Base-by-base conservation (phyloP, 2,888 invertebrate genomes). In the Phymatocera aterrima region DNA sequence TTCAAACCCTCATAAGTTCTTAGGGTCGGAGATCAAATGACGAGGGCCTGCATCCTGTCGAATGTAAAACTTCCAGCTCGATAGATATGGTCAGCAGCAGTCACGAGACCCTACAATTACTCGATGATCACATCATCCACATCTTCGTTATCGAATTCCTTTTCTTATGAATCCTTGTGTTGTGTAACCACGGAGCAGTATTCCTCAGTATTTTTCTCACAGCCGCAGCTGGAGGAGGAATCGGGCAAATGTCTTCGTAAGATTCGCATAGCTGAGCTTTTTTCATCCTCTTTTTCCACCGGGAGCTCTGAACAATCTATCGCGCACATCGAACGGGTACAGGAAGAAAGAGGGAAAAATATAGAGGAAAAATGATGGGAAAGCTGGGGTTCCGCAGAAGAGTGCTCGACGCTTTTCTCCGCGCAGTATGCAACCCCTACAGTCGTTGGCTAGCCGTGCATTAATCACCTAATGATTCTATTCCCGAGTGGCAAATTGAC, bases 401-500 rank as follows among this genome's bases (percentile, higher is more conserved):
- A 46, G 68, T 21, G 40, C 43, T 68, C 18, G 34, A 34, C 37
- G 6, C 18, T 18, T 64, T 64, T 64, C 64, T 64, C 21, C 64
- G 34, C 37, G 51, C 79, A 78, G 78, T 81, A n/a, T 68, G 28
- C 68, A 72, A 21, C 72, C 72, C 72, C 72, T n/a, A 51, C n/a
- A n/a, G n/a, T n/a, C 28, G 10, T n/a, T 57, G 54, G 51, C 72
- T 51, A 34, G 75, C 46, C 57, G 40, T 57, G 60, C 75, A 79
- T 46, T 78, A 79, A 80, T 86, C 86, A 87, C 85, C 87, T 89
- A 90, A 88, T 88, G 88, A 88, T 88, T 88, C 86, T 72, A n/a
- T 83, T 88, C 89, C 90, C 89, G 89, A 90, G 90, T 88, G 88
- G 89, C 85, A 89, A 89, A 89, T 89, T 89, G 89, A 89, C 88